Evolutionary conservation across 2,888 invertebrate genomes (phyloP).

Genomic region (Acrobasis repandana): DNA sequence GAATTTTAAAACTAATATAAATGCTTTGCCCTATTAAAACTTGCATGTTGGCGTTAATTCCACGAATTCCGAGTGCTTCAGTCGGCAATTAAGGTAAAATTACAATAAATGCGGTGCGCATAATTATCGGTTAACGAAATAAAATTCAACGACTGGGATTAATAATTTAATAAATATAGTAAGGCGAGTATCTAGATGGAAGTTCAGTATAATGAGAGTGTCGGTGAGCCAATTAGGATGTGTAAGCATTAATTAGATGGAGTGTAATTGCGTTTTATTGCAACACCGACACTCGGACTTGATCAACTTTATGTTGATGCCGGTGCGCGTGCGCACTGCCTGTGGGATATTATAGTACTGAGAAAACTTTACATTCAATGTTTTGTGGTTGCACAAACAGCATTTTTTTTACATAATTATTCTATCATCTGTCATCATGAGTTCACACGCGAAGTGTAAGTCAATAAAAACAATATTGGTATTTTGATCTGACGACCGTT

Average conservation of each 20-base stretch:
- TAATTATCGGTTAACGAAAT: conserved; percentile 24
- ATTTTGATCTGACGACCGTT: too few relatives aligned
- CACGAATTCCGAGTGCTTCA: conserved; percentile 23
- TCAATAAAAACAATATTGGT: too few relatives aligned
- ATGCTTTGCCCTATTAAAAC: conserved; percentile 2
- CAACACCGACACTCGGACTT: conserved; percentile 42
- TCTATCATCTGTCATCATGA: too few relatives aligned
- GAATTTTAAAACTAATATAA: neutral
- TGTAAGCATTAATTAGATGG: conserved; percentile 45
- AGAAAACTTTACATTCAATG: neutral
- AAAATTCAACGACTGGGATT: neutral
- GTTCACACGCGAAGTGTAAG: too few relatives aligned
- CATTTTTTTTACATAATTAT: neutral
- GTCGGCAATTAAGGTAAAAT: conserved; percentile 38
- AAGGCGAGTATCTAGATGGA: neutral
- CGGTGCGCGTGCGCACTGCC: conserved; percentile 28
- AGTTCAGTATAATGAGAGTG: conserved; percentile 15
- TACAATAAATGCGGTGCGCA: conserved; percentile 35
- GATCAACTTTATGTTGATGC: conserved; percentile 45
- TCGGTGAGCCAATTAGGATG: conserved; percentile 46
- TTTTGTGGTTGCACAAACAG: neutral
- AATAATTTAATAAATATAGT: conserved; percentile 27
- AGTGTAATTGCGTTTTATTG: conserved; percentile 57
- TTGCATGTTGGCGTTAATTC: conserved; percentile 5
- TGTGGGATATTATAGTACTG: neutral